Conservation (phyloP, 2,797 vertebrate species). For the Tolypeutes matacus region DNA sequence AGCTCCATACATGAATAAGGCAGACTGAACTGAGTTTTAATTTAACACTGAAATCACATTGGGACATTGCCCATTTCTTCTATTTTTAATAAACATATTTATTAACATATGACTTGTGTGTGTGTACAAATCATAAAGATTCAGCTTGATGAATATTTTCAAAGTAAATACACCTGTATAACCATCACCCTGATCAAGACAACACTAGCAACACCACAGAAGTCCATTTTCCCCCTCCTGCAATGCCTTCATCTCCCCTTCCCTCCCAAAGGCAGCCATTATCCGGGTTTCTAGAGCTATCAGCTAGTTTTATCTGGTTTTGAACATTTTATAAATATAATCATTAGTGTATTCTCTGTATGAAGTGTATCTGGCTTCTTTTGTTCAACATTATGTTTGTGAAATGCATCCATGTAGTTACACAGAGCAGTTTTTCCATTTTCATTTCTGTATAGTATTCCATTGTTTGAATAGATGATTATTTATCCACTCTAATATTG, state of each 20-base stretch:
- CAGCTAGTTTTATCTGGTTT: background rate
- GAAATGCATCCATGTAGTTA: background rate
- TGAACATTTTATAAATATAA: background rate
- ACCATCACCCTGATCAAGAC: background rate
- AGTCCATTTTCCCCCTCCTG: background rate
- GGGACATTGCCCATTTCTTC: background rate
- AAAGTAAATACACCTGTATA: background rate
- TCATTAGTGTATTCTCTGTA: background rate
- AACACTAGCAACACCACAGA: background rate
- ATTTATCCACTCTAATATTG: background rate
- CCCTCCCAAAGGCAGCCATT: background rate
- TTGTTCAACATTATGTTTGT: background rate
- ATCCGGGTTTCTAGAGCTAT: background rate
- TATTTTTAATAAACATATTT: background rate
- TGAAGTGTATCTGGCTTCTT: background rate
- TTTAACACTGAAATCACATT: background rate
- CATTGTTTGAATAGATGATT: background rate
- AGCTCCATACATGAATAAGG: background rate
- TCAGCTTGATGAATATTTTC: background rate
- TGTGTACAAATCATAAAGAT: background rate
- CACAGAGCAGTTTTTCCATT: background rate
- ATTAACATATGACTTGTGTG: background rate
- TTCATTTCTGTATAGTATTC: background rate
- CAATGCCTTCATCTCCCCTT: accelerated
- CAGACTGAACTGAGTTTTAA: background rate